phyloP scores from a whole-genome alignment of 1,140 invertebrate genomes.

The Cylas formicarius region DNA sequence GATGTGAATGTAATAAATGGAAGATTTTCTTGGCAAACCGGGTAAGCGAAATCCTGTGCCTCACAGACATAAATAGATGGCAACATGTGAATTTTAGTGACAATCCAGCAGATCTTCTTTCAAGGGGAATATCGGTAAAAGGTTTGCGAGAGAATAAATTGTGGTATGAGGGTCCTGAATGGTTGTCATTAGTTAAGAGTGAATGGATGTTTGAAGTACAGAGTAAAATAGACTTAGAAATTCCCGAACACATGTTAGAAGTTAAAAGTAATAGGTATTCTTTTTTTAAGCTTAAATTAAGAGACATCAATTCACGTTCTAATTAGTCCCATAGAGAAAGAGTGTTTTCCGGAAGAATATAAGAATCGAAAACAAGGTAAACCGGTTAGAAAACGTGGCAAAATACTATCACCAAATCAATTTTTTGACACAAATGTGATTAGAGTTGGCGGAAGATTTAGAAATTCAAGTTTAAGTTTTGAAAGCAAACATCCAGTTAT shows the following conservation, averaged over 20 bases:
- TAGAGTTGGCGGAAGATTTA: slow-evolving; percentile 28
- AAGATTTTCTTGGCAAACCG: slow-evolving; percentile 38
- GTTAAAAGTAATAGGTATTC: no score
- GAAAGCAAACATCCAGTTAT: slow-evolving; percentile 23
- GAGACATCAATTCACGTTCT: not conserved
- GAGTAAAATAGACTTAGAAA: not conserved
- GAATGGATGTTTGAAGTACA: slow-evolving; percentile 1
- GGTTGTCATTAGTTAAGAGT: slow-evolving; percentile 5
- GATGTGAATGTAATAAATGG: slow-evolving; percentile 28
- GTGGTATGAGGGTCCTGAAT: slow-evolving; percentile 20
- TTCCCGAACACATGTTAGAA: not conserved
- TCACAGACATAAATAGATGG: slow-evolving; percentile 25
- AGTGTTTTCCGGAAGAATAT: slow-evolving; percentile 12
- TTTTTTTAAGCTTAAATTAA: no score
- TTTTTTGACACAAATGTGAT: slow-evolving; percentile 26
- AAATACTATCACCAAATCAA: slow-evolving; percentile 14
- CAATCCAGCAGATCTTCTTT: slow-evolving; percentile 37
- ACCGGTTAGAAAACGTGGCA: slow-evolving; percentile 1
- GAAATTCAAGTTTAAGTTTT: slow-evolving; percentile 18
- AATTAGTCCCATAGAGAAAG: slow-evolving; percentile 7
- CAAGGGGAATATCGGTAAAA: slow-evolving; percentile 23
- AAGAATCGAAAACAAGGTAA: not conserved
- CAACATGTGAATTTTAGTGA: slow-evolving; percentile 27
- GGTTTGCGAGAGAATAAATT: slow-evolving; percentile 1
- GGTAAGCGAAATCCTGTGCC: slow-evolving; percentile 34